Percentiles rank a stretch among this genome's conserved stretches.
phyloP scores from a whole-genome alignment of 2,888 invertebrate genomes.

The Epinotia brunnichana region DNA sequence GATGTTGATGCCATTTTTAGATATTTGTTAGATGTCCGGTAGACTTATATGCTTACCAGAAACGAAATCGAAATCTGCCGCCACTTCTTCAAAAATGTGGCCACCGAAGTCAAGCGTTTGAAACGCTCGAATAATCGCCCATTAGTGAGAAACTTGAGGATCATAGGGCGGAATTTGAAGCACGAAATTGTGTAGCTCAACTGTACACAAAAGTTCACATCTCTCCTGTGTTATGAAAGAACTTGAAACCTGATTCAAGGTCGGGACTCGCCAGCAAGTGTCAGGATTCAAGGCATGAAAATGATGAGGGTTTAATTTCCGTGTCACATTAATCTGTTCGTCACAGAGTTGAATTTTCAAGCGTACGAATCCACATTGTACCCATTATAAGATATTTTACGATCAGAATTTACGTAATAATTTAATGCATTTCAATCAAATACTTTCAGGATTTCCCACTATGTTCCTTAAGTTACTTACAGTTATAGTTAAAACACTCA shows the following conservation, averaged over 20 bases:
- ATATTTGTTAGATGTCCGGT: no score
- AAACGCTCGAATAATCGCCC: no score
- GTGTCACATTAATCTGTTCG: background rate
- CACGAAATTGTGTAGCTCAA: no score
- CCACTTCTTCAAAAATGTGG: no score
- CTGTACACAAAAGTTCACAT: background rate
- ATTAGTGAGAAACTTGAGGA: constrained; percentile 24
- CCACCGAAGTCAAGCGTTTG: no score
- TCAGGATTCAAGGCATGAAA: background rate
- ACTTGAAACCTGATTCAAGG: background rate
- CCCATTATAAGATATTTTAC: background rate
- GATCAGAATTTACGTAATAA: background rate
- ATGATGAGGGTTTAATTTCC: background rate
- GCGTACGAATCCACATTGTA: background rate
- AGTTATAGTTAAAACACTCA: background rate
- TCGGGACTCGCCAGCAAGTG: background rate
- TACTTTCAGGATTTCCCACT: background rate
- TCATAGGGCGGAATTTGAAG: background rate
- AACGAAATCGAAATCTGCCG: no score
- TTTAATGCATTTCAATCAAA: background rate
- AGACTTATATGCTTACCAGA: no score
- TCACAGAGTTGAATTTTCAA: background rate
- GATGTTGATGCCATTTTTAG: no score
- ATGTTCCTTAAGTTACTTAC: constrained; percentile 13
- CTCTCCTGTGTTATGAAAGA: background rate